Conservation (phyloP, 2,113 vertebrate species). For the Mobula birostris region DNA sequence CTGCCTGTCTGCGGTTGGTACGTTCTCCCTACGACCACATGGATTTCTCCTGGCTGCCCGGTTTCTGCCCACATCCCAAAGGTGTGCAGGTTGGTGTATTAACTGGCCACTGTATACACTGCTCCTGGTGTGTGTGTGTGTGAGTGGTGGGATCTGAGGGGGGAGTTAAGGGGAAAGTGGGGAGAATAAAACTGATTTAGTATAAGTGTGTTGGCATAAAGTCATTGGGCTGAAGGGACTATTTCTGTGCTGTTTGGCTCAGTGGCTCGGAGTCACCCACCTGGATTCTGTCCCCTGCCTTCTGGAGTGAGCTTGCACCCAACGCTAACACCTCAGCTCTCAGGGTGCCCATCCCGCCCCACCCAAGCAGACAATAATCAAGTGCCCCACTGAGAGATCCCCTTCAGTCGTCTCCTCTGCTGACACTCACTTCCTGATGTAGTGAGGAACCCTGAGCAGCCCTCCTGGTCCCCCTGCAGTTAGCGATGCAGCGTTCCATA, state of each 20-base stretch:
- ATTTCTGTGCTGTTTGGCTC: not conserved
- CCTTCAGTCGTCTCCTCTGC: not conserved
- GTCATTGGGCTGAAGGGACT: not conserved
- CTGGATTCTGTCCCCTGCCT: not conserved
- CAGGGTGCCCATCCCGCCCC: not conserved
- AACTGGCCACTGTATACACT: no score
- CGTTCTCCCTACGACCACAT: no score
- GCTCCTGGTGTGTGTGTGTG: no score
- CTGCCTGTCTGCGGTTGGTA: no score
- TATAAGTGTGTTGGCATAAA: no score
- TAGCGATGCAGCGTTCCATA: not conserved
- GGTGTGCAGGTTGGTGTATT: no score
- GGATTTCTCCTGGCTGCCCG: no score
- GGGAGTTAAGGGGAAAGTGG: no score
- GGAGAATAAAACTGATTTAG: no score
- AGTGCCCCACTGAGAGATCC: not conserved
- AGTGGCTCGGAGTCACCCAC: not conserved
- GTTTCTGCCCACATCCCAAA: no score
- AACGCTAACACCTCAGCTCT: not conserved
- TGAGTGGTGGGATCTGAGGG: no score
- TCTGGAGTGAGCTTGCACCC: not conserved
- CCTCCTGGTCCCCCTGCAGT: not conserved
- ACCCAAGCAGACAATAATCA: not conserved
- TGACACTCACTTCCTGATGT: not conserved
- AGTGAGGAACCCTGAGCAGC: not conserved